Evolutionary conservation across 2,113 vertebrate genomes (phyloP), one percentile per base, ranked within the genome.

Genomic region (Chlorodrepanis virens): DNA sequence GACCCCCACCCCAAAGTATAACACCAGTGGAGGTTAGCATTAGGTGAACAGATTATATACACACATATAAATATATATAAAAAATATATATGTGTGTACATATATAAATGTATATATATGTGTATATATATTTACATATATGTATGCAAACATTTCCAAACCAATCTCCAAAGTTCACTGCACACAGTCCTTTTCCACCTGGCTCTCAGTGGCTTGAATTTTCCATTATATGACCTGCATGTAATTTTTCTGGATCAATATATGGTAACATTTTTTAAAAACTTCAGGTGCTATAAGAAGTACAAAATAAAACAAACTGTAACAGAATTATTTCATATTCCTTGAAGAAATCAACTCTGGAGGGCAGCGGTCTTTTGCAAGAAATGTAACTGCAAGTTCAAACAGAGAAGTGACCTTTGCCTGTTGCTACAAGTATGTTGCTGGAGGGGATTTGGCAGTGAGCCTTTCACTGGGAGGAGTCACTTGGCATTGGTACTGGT

Each of bases 351-450:
- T 72, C 35, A 70, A 9, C 49, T 90, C 76, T 8, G 49, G 79
- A 95, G 90, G 92, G 53, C 84, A 96, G 94, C 0, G 28, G 60
- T 45, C 94, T 93, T 94, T 71, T 79, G 84, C 53, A 90, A 94
- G 88, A 90, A 90, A 86, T 35, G 28, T 28, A 94, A 84, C 78
- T 95, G 64, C 84, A 90, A 92, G 89, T 93, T 96, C 88, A 90
- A 95, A 94, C 92, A 96, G 54, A 94, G 86, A 92, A 93, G 60
- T 95, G 94, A 97, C 93, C 93, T 95, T 87, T 95, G 90, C 93
- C 52, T 95, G 92, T 93, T 95, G 87, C 91, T 95, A 94, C 92
- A 94, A 95, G 95, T 47, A 78, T 65, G 80, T 69, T 11, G 52
- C 93, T 77, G 4, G 29, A 96, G 94, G 94, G 87, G 77, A 92